Base-by-base conservation (phyloP, 2,797 vertebrate genomes). In the Enteromius thamalakanensis region DNA sequence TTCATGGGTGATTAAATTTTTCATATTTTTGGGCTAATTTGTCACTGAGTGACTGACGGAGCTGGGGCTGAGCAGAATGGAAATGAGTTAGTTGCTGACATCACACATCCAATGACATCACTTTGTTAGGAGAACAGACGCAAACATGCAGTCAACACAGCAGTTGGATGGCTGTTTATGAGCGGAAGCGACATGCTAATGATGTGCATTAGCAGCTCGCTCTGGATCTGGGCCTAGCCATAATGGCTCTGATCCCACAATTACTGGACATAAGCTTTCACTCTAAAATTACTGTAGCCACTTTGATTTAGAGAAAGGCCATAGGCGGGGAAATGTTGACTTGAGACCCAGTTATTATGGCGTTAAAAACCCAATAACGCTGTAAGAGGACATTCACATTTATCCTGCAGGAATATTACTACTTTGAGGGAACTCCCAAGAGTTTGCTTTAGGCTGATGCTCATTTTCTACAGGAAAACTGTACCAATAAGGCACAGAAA, bases 21-120 rank as follows among this genome's bases (percentile, higher is more conserved):
- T 96, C 94, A 95, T 94, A 95, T 95, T 96, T 96, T 93, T 90
- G 89, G 95, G 93, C 95, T 94, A 95, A 97, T 97, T 96, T 94
- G 94, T 97, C 95, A 96, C 89, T 89, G 89, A 94, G 94, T 93
- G 92, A 91, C 92, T 93, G 92, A 90, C 91, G 79, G 77, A 70
- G 86, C 75, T 40, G 42, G 68, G 67, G 26, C 70, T 65, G 9
- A 75, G 65, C 49, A 80, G 81, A 88, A 84, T 86, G 53, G 77
- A 87, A 88, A 86, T 83, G 26, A 86, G 84, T 79, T 62, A 83
- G 37, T 51, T 4, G 4, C 72, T 81, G 68, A 78, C 80, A 83
- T 79, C 79, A 85, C 53, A 65, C 83, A 55, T 74, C 34, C 42
- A 70, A 76, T 37, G 71, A 10, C 42, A 19, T 76, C 47, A 40